phyloP scores from a whole-genome alignment of 2,888 invertebrate genomes.

The Bombylius major region DNA sequence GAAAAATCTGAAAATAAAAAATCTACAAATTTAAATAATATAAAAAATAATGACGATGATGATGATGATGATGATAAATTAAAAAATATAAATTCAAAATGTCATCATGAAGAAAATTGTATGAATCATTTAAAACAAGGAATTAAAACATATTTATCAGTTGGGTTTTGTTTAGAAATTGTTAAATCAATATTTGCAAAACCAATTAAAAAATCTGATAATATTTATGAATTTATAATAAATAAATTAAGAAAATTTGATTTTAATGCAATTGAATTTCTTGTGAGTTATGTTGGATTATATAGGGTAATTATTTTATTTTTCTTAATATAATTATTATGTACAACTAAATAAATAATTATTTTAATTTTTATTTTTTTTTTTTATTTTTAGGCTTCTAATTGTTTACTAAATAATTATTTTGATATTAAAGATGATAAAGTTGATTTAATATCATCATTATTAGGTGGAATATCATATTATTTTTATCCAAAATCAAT shows the following conservation, averaged over 20 bases:
- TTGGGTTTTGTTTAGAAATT: constrained; percentile 23
- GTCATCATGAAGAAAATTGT: constrained; percentile 12
- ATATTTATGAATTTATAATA: neutral
- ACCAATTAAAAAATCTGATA: neutral
- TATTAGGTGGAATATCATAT: constrained; percentile 23
- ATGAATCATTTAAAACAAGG: constrained; percentile 17
- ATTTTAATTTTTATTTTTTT: neutral
- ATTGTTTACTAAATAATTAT: constrained; percentile 19
- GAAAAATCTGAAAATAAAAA: neutral
- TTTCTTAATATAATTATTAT: neutral
- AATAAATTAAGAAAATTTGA: neutral
- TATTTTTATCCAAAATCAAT: constrained; percentile 20
- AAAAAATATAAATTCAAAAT: constrained; percentile 8
- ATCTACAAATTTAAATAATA: too few species aligned
- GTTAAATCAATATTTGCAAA: constrained; percentile 17
- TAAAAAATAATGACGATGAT: neutral
- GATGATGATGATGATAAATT: neutral
- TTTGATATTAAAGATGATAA: constrained; percentile 8
- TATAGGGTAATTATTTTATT: constrained; percentile 22
- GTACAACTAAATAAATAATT: constrained; percentile 11
- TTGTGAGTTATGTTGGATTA: constrained; percentile 23
- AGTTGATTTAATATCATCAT: constrained; percentile 15
- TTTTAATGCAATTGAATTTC: constrained; percentile 13
- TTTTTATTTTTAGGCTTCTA: constrained; percentile 14
- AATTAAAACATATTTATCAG: constrained; percentile 19